Evolutionary conservation across 1,140 invertebrate species (phyloP).

Genomic region (Gonatopus flavifemur): DNA sequence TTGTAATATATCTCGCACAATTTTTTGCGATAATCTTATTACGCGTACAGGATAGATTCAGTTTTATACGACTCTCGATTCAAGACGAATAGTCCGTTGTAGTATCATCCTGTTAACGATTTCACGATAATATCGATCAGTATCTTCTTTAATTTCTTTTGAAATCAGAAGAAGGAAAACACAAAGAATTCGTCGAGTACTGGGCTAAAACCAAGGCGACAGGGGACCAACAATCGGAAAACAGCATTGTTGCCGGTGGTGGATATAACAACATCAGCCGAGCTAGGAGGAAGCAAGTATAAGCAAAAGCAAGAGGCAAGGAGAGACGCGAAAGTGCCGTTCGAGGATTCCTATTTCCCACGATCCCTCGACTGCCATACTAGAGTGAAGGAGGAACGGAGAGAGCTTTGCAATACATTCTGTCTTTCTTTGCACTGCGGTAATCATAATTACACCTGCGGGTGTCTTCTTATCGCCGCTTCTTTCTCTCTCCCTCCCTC

Average conservation of each 20-base stretch:
- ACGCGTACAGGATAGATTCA: no score
- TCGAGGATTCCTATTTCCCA: conserved; percentile 54
- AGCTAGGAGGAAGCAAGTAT: conserved; percentile 18
- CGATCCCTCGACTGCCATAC: conserved; percentile 51
- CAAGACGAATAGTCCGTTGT: no score
- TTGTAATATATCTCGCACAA: no score
- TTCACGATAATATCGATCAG: no score
- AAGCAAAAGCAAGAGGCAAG: conserved; percentile 9
- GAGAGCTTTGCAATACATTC: conserved; percentile 44
- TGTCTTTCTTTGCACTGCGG: conserved; percentile 48
- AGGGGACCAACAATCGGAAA: conserved; percentile 42
- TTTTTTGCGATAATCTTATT: no score
- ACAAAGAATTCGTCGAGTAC: conserved; percentile 12
- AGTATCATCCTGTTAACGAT: no score
- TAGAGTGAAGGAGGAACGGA: no score
- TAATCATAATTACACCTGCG: conserved; percentile 55
- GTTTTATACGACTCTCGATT: no score
- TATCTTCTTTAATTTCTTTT: no score
- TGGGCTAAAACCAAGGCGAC: conserved; percentile 15
- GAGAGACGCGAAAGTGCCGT: conserved; percentile 48
- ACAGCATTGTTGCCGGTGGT: conserved; percentile 36
- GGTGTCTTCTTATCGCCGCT: conserved; percentile 49
- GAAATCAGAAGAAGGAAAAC: not conserved
- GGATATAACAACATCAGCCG: conserved; percentile 20
- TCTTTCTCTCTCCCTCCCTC: conserved; percentile 11